Percentiles rank a stretch among this genome's conserved stretches.
phyloP scores from a whole-genome alignment of 2,113 vertebrate genomes.

The chimpanzee (Pan troglodytes) region DNA sequence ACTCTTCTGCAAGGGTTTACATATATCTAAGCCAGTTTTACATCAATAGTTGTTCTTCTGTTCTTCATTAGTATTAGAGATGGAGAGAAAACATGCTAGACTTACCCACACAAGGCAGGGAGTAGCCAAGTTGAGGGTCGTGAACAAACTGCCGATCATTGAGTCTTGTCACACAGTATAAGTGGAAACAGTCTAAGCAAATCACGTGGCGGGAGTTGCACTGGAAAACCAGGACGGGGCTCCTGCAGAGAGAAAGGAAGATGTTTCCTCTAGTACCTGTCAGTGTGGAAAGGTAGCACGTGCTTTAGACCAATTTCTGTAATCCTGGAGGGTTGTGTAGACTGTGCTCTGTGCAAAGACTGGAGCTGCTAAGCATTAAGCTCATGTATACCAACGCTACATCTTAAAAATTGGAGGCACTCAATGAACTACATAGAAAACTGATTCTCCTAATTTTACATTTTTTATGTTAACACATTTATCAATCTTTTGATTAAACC shows the following conservation, averaged over 20 bases:
- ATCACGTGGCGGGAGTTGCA: constrained; percentile 92
- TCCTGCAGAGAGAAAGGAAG: constrained; percentile 80
- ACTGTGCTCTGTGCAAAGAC: accelerated
- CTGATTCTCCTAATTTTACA: neutral
- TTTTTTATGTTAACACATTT: neutral
- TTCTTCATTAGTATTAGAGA: neutral
- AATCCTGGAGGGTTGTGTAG: accelerated
- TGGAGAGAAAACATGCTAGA: neutral
- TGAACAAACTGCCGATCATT: constrained; percentile 91
- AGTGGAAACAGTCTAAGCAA: constrained; percentile 93
- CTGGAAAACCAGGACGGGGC: constrained; percentile 91
- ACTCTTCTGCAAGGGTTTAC: neutral
- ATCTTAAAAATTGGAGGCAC: accelerated
- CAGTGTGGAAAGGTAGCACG: accelerated
- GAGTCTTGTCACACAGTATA: constrained; percentile 92
- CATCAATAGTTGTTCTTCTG: neutral
- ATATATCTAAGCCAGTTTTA: neutral
- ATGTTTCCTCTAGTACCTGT: accelerated
- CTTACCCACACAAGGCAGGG: constrained; percentile 93
- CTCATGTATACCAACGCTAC: accelerated
- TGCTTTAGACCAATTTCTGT: accelerated
- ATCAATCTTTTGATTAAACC: neutral
- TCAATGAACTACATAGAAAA: neutral
- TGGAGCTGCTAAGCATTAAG: accelerated
- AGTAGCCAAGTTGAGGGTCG: constrained; percentile 89